Conservation (phyloP, 2,888 invertebrate species). For the Eupeodes latifasciatus region DNA sequence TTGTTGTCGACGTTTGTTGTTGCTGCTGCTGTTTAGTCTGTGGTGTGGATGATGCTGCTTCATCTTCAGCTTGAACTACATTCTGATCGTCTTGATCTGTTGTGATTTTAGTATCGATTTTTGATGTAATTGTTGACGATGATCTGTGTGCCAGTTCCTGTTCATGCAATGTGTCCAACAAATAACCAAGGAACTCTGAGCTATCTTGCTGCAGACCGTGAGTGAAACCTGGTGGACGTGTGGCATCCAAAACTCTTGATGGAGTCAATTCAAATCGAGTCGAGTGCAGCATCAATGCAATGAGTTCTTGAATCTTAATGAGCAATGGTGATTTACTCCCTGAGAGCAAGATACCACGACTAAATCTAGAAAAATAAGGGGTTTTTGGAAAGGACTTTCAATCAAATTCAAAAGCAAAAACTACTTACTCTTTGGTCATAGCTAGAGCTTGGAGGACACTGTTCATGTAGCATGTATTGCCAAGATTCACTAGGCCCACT, state of each 20-base stretch:
- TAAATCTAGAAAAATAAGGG: conserved; percentile 85
- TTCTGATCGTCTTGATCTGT: no score
- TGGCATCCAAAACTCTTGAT: conserved; percentile 88
- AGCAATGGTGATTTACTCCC: conserved; percentile 86
- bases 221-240: conserved; percentile 91
- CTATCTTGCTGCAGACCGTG: conserved; percentile 94
- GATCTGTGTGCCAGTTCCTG: conserved; percentile 85
- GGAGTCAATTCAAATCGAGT: conserved; percentile 89
- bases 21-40: background rate
- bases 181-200: conserved; percentile 92
- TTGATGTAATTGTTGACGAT: conserved; percentile 37
- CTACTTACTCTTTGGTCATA: conserved; percentile 90
- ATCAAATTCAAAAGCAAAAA: background rate
- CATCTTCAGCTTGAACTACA: conserved; percentile 56
- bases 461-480: conserved; percentile 96
- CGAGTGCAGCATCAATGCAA: conserved; percentile 90
- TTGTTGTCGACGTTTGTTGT: conserved; percentile 78
- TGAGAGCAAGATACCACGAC: conserved; percentile 87
- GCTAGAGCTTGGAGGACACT: conserved; percentile 93
- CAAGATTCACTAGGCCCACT: conserved; percentile 92
- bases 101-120: conserved; percentile 54
- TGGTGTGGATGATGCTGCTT: conserved; percentile 32
- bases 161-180: conserved; percentile 87
- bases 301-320: conserved; percentile 89
- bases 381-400: background rate